Percentiles rank a stretch among this genome's conserved stretches.
Evolutionary conservation across 2,797 vertebrate genomes (phyloP).

Genomic region (Apogon hyalosoma): DNA sequence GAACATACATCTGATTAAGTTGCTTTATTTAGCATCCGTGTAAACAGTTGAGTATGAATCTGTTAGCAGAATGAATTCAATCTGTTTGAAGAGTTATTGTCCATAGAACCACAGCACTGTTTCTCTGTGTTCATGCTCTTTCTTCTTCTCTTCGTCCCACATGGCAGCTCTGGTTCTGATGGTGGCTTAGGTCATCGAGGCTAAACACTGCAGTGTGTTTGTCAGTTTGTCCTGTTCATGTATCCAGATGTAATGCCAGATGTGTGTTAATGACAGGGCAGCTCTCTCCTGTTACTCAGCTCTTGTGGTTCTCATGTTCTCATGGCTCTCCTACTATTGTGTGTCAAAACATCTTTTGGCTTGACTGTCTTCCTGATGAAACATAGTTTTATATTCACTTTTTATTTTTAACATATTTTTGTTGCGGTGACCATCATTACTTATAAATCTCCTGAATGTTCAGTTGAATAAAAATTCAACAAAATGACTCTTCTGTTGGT

Average conservation of each 20-base stretch:
- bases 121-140: not conserved
- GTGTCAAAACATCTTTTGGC: slow-evolving; percentile 4
- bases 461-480: too few species aligned
- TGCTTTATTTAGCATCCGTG: too few species aligned
- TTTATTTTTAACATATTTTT: not conserved
- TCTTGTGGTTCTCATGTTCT: slow-evolving; percentile 39
- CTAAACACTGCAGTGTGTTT: slow-evolving; percentile 54
- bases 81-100: not conserved
- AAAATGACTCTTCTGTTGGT: too few species aligned
- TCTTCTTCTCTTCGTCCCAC: slow-evolving; percentile 35
- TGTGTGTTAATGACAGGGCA: slow-evolving; percentile 67
- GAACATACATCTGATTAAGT: too few species aligned
- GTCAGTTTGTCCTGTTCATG: slow-evolving; percentile 62
- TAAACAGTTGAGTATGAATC: too few species aligned
- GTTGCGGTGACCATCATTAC: too few species aligned
- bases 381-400: not conserved
- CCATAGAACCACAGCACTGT: not conserved
- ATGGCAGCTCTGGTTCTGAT: slow-evolving; percentile 54
- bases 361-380: not conserved
- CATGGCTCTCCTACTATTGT: slow-evolving; percentile 13
- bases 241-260: slow-evolving; percentile 61
- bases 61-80: too few species aligned
- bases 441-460: too few species aligned
- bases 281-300: slow-evolving; percentile 15
- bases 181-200: slow-evolving; percentile 70